Conservation (phyloP, 2,888 invertebrate genomes). For the Sarcophaga subvicina region DNA sequence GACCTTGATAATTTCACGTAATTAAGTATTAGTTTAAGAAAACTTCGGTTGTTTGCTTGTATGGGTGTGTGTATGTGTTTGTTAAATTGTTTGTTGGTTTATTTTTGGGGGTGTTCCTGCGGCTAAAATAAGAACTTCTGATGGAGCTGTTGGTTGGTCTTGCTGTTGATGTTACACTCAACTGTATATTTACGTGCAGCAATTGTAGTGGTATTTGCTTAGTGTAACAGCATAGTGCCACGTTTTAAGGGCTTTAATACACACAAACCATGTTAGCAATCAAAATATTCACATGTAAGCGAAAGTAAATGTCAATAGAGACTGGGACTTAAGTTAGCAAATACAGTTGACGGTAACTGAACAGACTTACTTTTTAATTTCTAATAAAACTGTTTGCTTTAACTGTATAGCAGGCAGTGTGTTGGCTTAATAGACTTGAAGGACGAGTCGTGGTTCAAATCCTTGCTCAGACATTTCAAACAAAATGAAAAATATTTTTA, state of each 20-base stretch:
- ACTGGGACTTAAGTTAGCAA: background rate
- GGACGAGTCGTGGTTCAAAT: no score
- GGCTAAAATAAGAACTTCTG: no score
- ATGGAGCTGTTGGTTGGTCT: no score
- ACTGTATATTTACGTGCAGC: background rate
- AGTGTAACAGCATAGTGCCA: constrained; percentile 28
- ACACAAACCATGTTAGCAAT: background rate
- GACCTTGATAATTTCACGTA: constrained; percentile 44
- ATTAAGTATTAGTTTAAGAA: constrained; percentile 48
- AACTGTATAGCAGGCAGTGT: no score
- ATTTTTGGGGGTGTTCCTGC: no score
- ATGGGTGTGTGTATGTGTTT: background rate
- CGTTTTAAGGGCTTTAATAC: background rate
- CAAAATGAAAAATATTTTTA: no score
- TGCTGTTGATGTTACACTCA: background rate
- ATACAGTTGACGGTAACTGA: background rate
- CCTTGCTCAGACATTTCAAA: background rate
- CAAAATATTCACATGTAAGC: background rate
- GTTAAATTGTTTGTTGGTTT: background rate
- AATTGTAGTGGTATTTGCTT: constrained; percentile 8
- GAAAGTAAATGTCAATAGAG: background rate
- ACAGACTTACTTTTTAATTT: background rate
- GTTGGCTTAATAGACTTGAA: no score
- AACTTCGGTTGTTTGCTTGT: background rate
- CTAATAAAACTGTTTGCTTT: no score